phyloP scores from a whole-genome alignment of 2,113 vertebrate species.

The Forbesichthys agassizii region DNA sequence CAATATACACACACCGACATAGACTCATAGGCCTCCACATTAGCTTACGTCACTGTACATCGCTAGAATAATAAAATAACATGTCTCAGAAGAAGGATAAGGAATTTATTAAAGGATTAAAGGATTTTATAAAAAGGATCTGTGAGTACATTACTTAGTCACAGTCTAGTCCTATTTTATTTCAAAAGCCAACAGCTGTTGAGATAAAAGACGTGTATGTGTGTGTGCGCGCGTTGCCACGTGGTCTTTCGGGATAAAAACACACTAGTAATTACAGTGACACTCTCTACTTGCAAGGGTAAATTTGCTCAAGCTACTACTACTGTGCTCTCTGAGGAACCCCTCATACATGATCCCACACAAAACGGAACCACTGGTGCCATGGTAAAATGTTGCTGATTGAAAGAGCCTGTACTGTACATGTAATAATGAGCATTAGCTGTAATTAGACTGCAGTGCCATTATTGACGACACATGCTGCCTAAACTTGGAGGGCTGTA shows the following conservation, averaged over 20 bases:
- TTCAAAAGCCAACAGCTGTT: too few species aligned
- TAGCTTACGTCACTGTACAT: too few species aligned
- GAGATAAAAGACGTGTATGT: neutral
- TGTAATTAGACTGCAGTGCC: slow-evolving; percentile 39
- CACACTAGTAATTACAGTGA: slow-evolving; percentile 50
- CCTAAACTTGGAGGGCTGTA: slow-evolving; percentile 11
- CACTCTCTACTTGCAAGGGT: slow-evolving; percentile 33
- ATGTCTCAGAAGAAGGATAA: too few species aligned
- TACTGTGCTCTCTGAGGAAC: slow-evolving; percentile 2
- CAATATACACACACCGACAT: too few species aligned
- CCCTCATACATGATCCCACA: too few species aligned
- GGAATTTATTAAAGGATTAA: too few species aligned
- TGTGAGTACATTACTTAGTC: too few species aligned
- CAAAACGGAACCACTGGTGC: too few species aligned
- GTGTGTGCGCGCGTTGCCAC: slow-evolving; percentile 11
- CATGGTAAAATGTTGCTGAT: slow-evolving; percentile 9
- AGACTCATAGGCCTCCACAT: too few species aligned
- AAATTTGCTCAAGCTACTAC: slow-evolving; percentile 48
- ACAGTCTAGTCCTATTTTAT: too few species aligned
- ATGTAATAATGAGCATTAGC: slow-evolving; percentile 45
- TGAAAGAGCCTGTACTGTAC: slow-evolving; percentile 40
- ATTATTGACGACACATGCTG: neutral
- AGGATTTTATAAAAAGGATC: too few species aligned
- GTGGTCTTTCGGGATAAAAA: slow-evolving; percentile 40
- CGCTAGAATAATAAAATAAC: too few species aligned